A percentile compares a stretch with the other conserved stretches of the same genome.
Conservation (phyloP, 2,113 vertebrate genomes). For the Chascanopsetta lugubris region DNA sequence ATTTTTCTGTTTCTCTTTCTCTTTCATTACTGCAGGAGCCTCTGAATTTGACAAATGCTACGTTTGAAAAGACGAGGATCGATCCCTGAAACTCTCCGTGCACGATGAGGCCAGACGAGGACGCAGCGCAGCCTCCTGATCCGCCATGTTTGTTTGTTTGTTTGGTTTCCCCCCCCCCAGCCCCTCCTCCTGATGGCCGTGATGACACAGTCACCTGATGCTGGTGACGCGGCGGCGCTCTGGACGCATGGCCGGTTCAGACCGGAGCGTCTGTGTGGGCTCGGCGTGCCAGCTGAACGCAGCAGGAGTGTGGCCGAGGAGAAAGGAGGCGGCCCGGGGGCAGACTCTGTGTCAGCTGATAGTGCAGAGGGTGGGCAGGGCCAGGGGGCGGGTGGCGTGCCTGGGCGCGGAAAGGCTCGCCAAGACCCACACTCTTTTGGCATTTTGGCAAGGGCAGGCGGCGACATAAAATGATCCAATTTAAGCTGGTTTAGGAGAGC, state of each 20-base stretch:
- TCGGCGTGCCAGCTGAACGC: constrained; percentile 64
- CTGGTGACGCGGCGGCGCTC: background rate
- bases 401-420: constrained; percentile 72
- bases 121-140: constrained; percentile 24
- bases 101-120: constrained; percentile 20
- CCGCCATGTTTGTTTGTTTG: background rate
- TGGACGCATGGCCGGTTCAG: constrained; percentile 49
- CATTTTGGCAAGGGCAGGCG: constrained; percentile 85
- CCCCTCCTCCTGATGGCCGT: constrained; percentile 6
- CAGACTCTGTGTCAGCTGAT: constrained; percentile 85
- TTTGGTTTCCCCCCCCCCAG: too few relatives aligned
- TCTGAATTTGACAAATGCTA: too few relatives aligned
- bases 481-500: constrained; percentile 84
- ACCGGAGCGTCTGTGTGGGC: constrained; percentile 55
- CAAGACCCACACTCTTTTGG: constrained; percentile 85
- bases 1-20: too few relatives aligned
- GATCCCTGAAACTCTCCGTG: background rate
- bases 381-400: constrained; percentile 67
- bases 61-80: too few relatives aligned
- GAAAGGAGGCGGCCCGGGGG: constrained; percentile 74
- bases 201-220: constrained; percentile 32
- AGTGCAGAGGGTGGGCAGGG: constrained; percentile 81
- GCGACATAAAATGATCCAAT: constrained; percentile 83
- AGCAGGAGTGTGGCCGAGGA: constrained; percentile 78
- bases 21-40: too few relatives aligned